Percentiles rank a stretch among this genome's conserved stretches.
Conservation (phyloP, 2,888 invertebrate genomes). For the Adineta ricciae region DNA sequence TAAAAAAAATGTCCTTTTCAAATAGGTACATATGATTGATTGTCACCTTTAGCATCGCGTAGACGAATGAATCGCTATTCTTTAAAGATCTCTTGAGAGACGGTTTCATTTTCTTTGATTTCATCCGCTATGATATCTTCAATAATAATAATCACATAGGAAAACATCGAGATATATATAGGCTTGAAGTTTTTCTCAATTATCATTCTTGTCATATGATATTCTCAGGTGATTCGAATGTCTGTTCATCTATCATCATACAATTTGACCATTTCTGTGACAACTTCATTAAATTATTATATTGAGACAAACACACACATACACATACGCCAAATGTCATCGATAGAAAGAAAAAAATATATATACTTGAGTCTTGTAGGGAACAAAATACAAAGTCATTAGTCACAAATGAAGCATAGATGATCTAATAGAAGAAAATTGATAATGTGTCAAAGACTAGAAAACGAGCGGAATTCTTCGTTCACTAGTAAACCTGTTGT, state of each 20-base stretch:
- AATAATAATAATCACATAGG: neutral
- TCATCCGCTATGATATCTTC: neutral
- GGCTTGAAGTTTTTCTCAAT: neutral
- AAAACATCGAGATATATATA: neutral
- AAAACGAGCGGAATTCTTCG: neutral
- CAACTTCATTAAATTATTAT: slow-evolving; percentile 5
- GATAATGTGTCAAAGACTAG: neutral
- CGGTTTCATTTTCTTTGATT: neutral
- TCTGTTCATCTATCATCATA: neutral
- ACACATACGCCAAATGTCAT: neutral
- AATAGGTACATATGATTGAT: too few species aligned
- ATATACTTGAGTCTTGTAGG: neutral
- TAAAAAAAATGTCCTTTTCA: too few species aligned
- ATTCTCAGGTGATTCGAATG: neutral
- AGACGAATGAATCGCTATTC: too few species aligned
- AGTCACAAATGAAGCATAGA: neutral
- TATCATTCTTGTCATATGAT: neutral
- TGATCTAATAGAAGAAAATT: neutral
- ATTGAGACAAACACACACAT: neutral
- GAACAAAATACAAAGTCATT: slow-evolving; percentile 9
- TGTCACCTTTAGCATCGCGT: too few species aligned
- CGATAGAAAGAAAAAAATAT: neutral
- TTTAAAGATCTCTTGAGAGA: neutral
- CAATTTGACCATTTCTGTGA: neutral
- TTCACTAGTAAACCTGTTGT: neutral